These are phyloP conservation scores for Arnoldichthys spilopterus DNA, from an alignment of 2,797 vertebrate species.

Conservation along the genomic window DNA sequence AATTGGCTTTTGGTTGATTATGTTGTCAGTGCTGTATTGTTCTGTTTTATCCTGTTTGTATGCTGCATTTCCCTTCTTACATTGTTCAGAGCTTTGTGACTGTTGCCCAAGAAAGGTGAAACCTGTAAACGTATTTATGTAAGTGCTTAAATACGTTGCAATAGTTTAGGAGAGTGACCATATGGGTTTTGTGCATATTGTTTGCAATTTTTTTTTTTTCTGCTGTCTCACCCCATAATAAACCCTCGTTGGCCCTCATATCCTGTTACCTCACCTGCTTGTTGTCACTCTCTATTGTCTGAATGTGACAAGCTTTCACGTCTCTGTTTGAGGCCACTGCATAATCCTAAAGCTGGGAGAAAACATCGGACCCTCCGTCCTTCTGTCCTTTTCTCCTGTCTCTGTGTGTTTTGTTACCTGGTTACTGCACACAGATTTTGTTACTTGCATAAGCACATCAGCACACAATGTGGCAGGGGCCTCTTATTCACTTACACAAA, in stretches of 20 bases:
- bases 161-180: too few species aligned
- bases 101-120: too few species aligned
- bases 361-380: neutral
- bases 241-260: neutral
- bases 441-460: slow-evolving; percentile 65
- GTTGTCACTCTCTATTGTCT: slow-evolving; percentile 5
- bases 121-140: too few species aligned
- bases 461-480: slow-evolving; percentile 52
- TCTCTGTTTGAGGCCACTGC: slow-evolving; percentile 11
- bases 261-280: slow-evolving; percentile 46
- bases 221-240: neutral
- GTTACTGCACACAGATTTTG: slow-evolving; percentile 57
- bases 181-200: too few species aligned
- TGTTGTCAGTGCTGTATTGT: too few species aligned
- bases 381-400: slow-evolving; percentile 9
- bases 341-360: neutral
- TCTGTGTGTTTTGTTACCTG: slow-evolving; percentile 59
- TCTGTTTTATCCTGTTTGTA: too few species aligned
- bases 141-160: too few species aligned
- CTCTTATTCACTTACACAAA: slow-evolving; percentile 61
- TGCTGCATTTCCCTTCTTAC: too few species aligned
- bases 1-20: too few species aligned
- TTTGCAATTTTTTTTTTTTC: neutral
- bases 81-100: too few species aligned
- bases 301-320: neutral